Base-by-base conservation (phyloP, 2,113 vertebrate species). In the Percina caprodes region DNA sequence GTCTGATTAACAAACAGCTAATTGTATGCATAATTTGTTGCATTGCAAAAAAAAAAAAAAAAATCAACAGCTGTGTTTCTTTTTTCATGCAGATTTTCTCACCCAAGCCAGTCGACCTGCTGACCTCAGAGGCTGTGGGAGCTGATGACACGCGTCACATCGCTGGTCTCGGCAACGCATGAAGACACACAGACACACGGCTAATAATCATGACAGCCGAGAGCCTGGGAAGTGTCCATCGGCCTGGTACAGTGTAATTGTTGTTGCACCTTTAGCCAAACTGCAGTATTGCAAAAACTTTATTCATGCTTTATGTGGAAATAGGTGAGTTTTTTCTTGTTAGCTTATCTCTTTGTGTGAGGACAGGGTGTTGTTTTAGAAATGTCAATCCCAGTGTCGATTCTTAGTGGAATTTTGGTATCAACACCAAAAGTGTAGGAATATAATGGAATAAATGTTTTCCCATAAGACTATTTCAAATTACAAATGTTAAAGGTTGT, bases 41-140 rank as follows among this genome's bases (percentile, higher is more conserved):
- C 33, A 62, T 33, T 21, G 8, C 21, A n/a, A n/a, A n/a, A n/a
- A n/a, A n/a, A n/a, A n/a, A n/a, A 15, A 23, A 61, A 65, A 33
- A 15, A 69, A n/a, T 52, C 30, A 52, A 35, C 48, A 52, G 26
- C 19, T 52, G 52, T 35, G 30, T 54, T 69, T 69, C 67, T 69
- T 54, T 49, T 69, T 55, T 39, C 7, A 69, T 55, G 7, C 49
- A 54, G 24, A 67, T 30, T 49, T 21, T 48, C 24, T 24, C 23
- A 46, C 14, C 62, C 42, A 9, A 46, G n/a, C 62, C n/a, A 16
- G 62, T 19, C 5, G 23, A 48, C 63, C 63, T 10, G 15, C 45
- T 8, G 23, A 66, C 63, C 42, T 48, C 23, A 5, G 14, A 45
- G n/a, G 30, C 33, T 62, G 10, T n/a, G 33, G 33, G 33, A 13